Base-by-base conservation (phyloP, 2,888 invertebrate species). In the Polyploca ridens region DNA sequence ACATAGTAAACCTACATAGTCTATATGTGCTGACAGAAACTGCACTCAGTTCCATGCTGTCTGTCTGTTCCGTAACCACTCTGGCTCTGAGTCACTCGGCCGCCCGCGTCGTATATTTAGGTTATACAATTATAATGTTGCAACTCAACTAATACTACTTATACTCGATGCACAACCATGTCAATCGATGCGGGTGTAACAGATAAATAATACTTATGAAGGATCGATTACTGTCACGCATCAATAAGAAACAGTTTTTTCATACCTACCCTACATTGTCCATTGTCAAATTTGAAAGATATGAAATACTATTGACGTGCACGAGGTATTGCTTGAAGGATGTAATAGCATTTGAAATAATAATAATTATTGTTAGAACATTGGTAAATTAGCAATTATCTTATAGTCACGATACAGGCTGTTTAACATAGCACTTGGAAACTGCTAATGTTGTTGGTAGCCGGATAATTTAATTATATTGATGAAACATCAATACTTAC, bases 101-200 rank as follows among this genome's bases (percentile, higher is more conserved):
- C 85, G 76, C 83, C 86, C 78, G 82, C 82, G 80, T 78, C 67
- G 82, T 76, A 85, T 84, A 82, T n/a, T 54, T 84, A 78, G 84
- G 85, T 83, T 87, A 81, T 80, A 79, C 81, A 80, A 86, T 82
- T 83, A 83, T 79, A 77, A 75, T 84, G 85, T 84, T 79, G 84
- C 79, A 87, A 85, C 81, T 73, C 67, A 66, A 74, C 73, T 69
- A 75, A 79, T 76, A 27, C 1, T n/a, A n/a, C n/a, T n/a, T n/a
- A 2, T 27, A 83, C 77, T 81, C 76, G 74, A 80, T 79, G 79
- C 76, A 82, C 82, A 82, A 78, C 75, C 75, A 78, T 83, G 81
- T 85, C 83, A 86, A 84, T 84, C 80, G 80, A 82, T 87, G 85
- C 87, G n/a, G n/a, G n/a, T n/a, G n/a, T n/a, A n/a, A n/a, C 77